phyloP scores from a whole-genome alignment of 2,113 vertebrate genomes.

The Gila orcuttii region DNA sequence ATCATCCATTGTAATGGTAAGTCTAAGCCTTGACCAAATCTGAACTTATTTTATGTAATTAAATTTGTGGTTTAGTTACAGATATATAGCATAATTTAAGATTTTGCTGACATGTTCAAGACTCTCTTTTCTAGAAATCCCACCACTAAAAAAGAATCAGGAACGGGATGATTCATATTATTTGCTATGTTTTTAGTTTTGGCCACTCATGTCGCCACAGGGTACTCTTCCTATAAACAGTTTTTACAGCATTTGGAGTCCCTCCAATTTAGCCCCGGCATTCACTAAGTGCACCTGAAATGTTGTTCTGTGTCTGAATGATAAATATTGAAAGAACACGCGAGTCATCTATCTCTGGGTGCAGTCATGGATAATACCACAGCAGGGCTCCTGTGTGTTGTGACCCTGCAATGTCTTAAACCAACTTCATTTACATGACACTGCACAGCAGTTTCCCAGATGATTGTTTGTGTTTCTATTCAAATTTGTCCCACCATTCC shows the following conservation, averaged over 20 bases:
- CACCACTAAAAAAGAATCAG: not conserved
- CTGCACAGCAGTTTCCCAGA: constrained; percentile 42
- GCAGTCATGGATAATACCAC: constrained; percentile 17
- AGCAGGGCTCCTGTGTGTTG: constrained; percentile 18
- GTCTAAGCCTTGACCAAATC: not conserved
- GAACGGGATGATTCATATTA: not conserved
- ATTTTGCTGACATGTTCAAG: not conserved
- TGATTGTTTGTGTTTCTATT: constrained; percentile 11
- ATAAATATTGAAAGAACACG: constrained; percentile 51
- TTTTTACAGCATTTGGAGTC: constrained; percentile 33
- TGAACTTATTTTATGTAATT: not conserved
- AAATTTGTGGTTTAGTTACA: not conserved
- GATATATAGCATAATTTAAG: not conserved
- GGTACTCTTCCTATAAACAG: not conserved
- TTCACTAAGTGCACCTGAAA: constrained; percentile 35
- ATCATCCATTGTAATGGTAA: not conserved
- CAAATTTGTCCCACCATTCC: constrained; percentile 11
- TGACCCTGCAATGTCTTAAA: constrained; percentile 37
- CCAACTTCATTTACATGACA: constrained; percentile 50
- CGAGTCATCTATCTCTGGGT: constrained; percentile 46
- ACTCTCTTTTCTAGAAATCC: not conserved
- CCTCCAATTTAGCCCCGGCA: constrained; percentile 5
- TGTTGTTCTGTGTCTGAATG: constrained; percentile 45
- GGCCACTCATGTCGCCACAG: not conserved
- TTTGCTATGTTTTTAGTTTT: not conserved